phyloP scores from a whole-genome alignment of 2,113 vertebrate species.

The Falco punctatus region DNA sequence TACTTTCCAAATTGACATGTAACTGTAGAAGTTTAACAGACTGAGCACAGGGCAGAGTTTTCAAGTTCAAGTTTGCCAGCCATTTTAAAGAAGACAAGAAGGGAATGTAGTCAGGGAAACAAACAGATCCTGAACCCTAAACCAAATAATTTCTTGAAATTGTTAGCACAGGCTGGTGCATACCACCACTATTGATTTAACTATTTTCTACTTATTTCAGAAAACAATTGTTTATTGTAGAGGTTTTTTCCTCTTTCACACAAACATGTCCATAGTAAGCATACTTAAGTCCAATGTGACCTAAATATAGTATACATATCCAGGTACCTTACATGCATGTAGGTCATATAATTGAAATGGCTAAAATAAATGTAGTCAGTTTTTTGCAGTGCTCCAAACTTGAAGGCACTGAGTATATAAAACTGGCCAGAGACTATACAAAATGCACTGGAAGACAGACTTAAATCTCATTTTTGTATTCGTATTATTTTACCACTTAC shows the following conservation, averaged over 20 bases:
- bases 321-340: neutral
- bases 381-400: neutral
- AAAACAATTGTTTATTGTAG: neutral
- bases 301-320: neutral
- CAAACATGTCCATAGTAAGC: rapidly evolving
- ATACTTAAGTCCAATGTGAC: neutral
- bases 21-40: neutral
- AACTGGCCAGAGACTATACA: neutral
- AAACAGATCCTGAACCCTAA: neutral
- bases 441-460: neutral
- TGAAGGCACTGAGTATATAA: neutral
- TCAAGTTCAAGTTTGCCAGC: neutral
- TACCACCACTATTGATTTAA: neutral
- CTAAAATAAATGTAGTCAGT: neutral
- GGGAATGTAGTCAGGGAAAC: neutral
- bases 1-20: neutral
- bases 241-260: neutral
- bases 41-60: neutral
- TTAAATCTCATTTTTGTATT: neutral
- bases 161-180: neutral
- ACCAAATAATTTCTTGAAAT: neutral
- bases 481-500: neutral
- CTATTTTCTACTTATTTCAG: neutral
- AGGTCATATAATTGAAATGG: neutral
- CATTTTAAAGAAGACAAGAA: neutral